Conservation (phyloP, 2,113 vertebrate species). For the Pituophis catenifer region DNA sequence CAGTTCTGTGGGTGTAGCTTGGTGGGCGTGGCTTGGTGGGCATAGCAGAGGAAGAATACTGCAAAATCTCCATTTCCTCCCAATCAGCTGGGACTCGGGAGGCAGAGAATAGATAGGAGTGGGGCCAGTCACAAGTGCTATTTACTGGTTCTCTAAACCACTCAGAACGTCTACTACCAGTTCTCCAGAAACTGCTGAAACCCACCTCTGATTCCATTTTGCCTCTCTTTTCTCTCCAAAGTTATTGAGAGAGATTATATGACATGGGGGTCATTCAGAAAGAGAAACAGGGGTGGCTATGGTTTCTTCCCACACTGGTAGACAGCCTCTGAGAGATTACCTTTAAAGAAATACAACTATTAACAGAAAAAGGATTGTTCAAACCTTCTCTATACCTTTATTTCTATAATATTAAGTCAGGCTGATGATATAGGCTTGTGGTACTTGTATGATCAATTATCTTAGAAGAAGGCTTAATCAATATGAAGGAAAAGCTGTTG, state of each 20-base stretch:
- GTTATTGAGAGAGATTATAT: no score
- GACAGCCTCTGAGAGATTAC: not conserved
- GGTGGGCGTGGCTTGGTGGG: no score
- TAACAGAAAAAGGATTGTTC: not conserved
- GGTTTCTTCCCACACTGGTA: not conserved
- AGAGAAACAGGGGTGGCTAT: not conserved
- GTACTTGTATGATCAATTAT: not conserved
- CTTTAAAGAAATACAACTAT: not conserved
- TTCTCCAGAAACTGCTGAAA: no score
- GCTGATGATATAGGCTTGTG: not conserved
- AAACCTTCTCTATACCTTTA: not conserved
- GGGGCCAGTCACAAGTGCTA: no score
- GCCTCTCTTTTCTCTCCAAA: no score
- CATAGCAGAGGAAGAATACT: no score
- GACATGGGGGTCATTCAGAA: not conserved
- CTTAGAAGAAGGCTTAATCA: not conserved
- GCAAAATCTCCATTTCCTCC: no score
- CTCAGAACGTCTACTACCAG: no score
- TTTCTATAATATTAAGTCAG: not conserved
- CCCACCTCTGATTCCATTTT: not conserved
- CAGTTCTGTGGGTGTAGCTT: no score
- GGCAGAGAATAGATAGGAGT: no score
- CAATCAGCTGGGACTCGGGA: no score
- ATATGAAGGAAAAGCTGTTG: not conserved
- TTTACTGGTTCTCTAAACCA: no score